These are phyloP conservation scores for Scaptomyza graminum DNA, from an alignment of 1,140 invertebrate genomes.

Conservation along the genomic window DNA sequence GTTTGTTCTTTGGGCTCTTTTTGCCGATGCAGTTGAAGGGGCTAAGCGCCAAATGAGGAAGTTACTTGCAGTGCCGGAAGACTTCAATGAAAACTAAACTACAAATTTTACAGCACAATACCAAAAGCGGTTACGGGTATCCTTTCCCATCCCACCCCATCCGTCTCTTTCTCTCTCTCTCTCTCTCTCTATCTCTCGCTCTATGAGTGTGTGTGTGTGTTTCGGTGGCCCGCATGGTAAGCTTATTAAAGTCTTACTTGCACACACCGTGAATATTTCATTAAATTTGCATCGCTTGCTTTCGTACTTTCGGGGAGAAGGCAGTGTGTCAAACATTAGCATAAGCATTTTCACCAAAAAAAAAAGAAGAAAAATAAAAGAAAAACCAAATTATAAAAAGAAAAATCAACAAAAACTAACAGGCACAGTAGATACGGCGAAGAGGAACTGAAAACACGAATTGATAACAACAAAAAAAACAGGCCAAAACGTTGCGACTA, in stretches of 20 bases:
- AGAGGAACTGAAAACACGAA: neutral
- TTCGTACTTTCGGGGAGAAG: slow-evolving; percentile 5
- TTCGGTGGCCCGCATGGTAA: slow-evolving; percentile 42
- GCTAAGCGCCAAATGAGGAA: slow-evolving; percentile 52
- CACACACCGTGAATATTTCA: slow-evolving; percentile 34
- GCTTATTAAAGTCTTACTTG: slow-evolving; percentile 52
- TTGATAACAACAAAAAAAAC: neutral
- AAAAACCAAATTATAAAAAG: slow-evolving; percentile 8
- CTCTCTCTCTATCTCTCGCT: neutral
- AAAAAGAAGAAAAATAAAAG: neutral
- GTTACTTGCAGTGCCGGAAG: slow-evolving; percentile 39
- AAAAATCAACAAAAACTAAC: slow-evolving; percentile 15
- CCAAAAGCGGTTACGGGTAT: neutral
- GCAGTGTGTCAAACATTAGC: slow-evolving; percentile 50
- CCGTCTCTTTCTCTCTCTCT: neutral
- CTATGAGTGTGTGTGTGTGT: no score
- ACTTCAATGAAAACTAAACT: slow-evolving; percentile 46
- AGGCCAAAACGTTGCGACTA: no score
- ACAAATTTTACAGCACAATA: slow-evolving; percentile 42
- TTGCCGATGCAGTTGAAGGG: slow-evolving; percentile 4
- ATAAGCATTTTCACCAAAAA: slow-evolving; percentile 44
- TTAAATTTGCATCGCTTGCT: slow-evolving; percentile 47
- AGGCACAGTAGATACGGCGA: neutral
- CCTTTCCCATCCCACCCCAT: neutral
- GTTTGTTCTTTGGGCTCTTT: slow-evolving; percentile 15